phyloP scores from a whole-genome alignment of 2,797 vertebrate species.

The Nyctalus aviator region DNA sequence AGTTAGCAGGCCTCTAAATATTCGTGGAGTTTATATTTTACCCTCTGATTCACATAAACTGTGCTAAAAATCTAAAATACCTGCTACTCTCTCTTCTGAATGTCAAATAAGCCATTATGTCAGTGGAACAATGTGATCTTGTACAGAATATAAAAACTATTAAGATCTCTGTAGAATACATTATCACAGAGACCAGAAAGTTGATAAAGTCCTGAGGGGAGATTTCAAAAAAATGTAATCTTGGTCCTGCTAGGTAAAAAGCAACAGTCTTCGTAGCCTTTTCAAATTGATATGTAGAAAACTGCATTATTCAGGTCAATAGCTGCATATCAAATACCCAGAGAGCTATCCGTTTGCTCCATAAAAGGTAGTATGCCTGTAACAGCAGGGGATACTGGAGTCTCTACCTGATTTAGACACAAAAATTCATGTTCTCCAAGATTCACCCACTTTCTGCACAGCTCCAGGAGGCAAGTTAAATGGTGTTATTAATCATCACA shows the following conservation, averaged over 20 bases:
- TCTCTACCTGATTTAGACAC: background rate
- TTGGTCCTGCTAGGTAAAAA: background rate
- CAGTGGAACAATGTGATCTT: background rate
- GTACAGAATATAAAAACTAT: background rate
- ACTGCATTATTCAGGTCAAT: background rate
- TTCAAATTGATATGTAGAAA: background rate
- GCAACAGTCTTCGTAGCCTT: background rate
- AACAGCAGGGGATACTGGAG: background rate
- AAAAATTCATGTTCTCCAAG: background rate
- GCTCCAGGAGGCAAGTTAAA: background rate
- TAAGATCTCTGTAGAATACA: background rate
- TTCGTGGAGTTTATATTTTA: background rate
- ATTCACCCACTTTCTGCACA: background rate
- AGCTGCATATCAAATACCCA: background rate
- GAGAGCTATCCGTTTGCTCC: background rate
- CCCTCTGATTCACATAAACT: background rate
- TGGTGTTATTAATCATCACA: background rate
- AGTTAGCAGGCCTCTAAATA: background rate
- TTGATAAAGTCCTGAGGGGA: background rate
- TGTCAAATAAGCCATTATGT: background rate
- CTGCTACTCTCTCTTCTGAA: background rate
- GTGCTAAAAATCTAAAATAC: background rate
- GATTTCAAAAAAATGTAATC: background rate
- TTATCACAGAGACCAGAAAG: background rate
- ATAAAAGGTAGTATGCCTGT: background rate